Evolutionary conservation across 2,113 vertebrate species (phyloP), one percentile per base, ranked within the genome.

Genomic region (Ammodytes dubius): DNA sequence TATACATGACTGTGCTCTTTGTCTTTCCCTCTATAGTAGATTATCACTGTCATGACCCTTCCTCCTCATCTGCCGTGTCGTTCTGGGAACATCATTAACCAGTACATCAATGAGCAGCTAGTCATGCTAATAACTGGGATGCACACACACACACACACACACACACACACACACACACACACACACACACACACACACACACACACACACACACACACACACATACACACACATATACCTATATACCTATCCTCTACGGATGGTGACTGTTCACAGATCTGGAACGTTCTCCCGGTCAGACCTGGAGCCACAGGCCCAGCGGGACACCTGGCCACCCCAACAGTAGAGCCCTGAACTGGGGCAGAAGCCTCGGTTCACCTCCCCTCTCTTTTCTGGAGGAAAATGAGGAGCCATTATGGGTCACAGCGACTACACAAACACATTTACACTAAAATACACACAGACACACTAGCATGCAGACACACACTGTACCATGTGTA

Each of bases 1-100:
- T 27, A 5, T 7, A n/a, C 6, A 19, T 63, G 42, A 39, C 1
- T 57, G 53, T 35, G 13, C n/a, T 54, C 37, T 35, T 14, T 37
- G 37, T 71, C 15, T 64, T 12, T 77, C 27, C 5, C 52, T 71
- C 10, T 35, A 2, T 7, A 13, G 15, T 11, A 65, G 8, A 64
- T 63, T 47, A 50, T 70, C 66, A 40, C 47, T 63, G 5, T 45
- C 8, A 1, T 40, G 42, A 70, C 0, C 19, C 50, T 9, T 40
- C 27, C 15, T 58, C n/a, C 4, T 70, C 74, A 40, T 78, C 60
- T 61, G 12, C 42, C 40, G 57, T 19, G 40, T 66, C 49, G 13
- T 74, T 78, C 81, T 87, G 86, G 70, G 53, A 86, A 85, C 76
- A 81, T 77, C 79, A 85, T 84, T 77, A 87, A 79, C 50, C 67